Conservation (phyloP, 2,888 invertebrate species). For the Dynastes hyllus region DNA sequence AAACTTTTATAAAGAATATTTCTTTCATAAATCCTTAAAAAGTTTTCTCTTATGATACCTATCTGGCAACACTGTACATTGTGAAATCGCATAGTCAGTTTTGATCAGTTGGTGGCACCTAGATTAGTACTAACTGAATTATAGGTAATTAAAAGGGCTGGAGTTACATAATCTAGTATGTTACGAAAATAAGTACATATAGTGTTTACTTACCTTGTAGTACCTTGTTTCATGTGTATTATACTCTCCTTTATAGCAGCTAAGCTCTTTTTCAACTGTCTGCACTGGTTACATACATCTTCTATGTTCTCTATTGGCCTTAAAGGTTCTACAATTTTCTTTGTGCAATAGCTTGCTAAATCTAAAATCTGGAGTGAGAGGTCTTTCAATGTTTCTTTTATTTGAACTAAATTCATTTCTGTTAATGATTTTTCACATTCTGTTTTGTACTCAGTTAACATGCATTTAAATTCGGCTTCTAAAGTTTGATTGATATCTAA, state of each 20-base stretch:
- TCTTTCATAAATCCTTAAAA: too few relatives aligned
- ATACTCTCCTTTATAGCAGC: constrained; percentile 71
- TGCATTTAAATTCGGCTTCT: constrained; percentile 80
- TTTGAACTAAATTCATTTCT: constrained; percentile 56
- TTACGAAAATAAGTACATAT: neutral
- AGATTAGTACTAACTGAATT: too few relatives aligned
- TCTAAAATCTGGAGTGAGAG: constrained; percentile 57
- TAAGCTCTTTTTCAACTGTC: constrained; percentile 74
- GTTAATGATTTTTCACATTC: constrained; percentile 66
- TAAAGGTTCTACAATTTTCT: constrained; percentile 48
- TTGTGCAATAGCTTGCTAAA: constrained; percentile 52
- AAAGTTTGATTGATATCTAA: constrained; percentile 72
- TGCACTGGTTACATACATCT: constrained; percentile 76
- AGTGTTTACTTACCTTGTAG: constrained; percentile 71
- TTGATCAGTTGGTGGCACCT: too few relatives aligned
- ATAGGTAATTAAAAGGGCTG: too few relatives aligned
- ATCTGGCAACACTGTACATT: too few relatives aligned
- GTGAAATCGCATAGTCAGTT: too few relatives aligned
- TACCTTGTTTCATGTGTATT: constrained; percentile 72
- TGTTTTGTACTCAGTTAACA: constrained; percentile 78
- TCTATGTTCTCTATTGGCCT: constrained; percentile 68
- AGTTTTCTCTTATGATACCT: too few relatives aligned
- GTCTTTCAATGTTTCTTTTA: constrained; percentile 53
- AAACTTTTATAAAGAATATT: too few relatives aligned
- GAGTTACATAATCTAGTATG: too few relatives aligned